These are phyloP conservation scores for Lasiommata megera DNA, from an alignment of 2,888 invertebrate species.

Conservation along the genomic window DNA sequence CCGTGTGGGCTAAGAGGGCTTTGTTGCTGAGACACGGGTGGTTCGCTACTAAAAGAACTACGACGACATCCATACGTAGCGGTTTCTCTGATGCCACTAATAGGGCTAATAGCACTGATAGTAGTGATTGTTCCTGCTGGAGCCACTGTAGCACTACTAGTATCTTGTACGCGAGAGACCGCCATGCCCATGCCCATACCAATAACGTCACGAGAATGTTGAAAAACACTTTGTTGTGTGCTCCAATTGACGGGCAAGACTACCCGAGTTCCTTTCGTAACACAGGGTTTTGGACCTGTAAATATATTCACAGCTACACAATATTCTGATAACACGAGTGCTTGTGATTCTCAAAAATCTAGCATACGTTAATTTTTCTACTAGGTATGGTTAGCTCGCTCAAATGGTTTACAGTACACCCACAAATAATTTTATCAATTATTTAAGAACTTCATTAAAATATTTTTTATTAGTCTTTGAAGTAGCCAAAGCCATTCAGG, in stretches of 20 bases:
- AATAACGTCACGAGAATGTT: constrained; percentile 74
- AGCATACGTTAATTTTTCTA: too few relatives aligned
- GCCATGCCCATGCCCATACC: constrained; percentile 70
- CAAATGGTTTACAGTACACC: too few relatives aligned
- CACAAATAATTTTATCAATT: too few relatives aligned
- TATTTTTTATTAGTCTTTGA: too few relatives aligned
- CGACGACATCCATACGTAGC: constrained; percentile 73
- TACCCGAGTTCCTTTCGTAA: constrained; percentile 84
- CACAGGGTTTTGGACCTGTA: constrained; percentile 83
- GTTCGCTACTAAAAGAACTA: constrained; percentile 75
- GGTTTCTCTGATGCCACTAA: constrained; percentile 71
- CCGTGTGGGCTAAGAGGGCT: constrained; percentile 77
- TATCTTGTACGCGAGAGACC: constrained; percentile 68
- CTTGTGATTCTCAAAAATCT: neutral
- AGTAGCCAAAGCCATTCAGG: too few relatives aligned
- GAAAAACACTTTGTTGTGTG: constrained; percentile 68
- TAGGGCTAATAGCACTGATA: constrained; percentile 59
- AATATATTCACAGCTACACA: constrained; percentile 2
- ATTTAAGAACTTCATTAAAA: too few relatives aligned
- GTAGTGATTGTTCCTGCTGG: constrained; percentile 53
- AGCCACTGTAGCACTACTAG: constrained; percentile 52
- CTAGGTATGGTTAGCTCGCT: too few relatives aligned
- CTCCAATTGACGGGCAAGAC: constrained; percentile 81
- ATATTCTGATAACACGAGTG: too few relatives aligned
- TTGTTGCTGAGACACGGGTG: constrained; percentile 67